phyloP scores from a whole-genome alignment of 2,113 vertebrate genomes.

The Phocoena sinus region DNA sequence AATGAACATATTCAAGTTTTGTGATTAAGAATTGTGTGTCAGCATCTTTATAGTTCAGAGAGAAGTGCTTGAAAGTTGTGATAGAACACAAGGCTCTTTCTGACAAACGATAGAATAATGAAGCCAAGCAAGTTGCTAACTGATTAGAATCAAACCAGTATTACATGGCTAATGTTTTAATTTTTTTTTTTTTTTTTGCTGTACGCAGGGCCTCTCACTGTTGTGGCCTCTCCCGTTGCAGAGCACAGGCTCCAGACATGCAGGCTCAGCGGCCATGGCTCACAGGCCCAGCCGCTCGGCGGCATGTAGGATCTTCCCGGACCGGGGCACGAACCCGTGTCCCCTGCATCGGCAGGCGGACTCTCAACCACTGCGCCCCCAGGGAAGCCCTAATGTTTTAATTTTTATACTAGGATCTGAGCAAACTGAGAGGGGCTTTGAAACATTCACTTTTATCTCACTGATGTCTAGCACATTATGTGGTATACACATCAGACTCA shows the following conservation, averaged over 20 bases:
- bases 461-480: not conserved
- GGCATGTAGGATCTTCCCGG: too few species aligned
- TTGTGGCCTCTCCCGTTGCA: too few species aligned
- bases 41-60: not conserved
- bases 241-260: too few species aligned
- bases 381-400: not conserved
- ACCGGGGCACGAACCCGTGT: too few species aligned
- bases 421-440: not conserved
- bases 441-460: constrained; percentile 3
- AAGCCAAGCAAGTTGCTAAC: not conserved
- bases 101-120: not conserved
- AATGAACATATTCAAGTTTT: not conserved
- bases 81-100: not conserved
- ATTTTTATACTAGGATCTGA: not conserved
- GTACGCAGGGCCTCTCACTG: too few species aligned
- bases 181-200: too few species aligned
- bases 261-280: too few species aligned
- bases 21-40: not conserved
- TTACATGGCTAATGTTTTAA: not conserved
- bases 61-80: not conserved
- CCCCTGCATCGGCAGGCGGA: too few species aligned
- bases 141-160: not conserved
- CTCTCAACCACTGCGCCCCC: too few species aligned
- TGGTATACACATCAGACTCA: not conserved
- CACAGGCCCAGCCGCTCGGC: too few species aligned